phyloP scores from a whole-genome alignment of 2,888 invertebrate species.

The Cloeon dipterum region DNA sequence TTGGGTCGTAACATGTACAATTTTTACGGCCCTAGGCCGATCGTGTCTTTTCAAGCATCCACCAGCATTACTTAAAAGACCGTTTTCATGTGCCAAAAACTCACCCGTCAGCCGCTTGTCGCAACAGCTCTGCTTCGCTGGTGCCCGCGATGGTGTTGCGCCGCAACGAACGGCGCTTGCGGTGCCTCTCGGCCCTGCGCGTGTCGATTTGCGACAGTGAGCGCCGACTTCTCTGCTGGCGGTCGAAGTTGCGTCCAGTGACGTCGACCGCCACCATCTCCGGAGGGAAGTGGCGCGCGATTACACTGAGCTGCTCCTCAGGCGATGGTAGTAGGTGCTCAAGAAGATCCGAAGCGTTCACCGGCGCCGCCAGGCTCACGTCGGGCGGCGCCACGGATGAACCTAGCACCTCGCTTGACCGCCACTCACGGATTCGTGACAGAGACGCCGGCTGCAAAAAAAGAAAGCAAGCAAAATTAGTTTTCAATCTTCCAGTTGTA shows the following conservation, averaged over 20 bases:
- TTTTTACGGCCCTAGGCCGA: too few relatives aligned
- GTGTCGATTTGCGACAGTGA: conserved; percentile 41
- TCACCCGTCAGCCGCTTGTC: background rate
- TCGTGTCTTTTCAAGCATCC: too few relatives aligned
- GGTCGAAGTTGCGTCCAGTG: conserved; percentile 65
- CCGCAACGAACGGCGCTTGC: conserved; percentile 37
- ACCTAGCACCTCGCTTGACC: conserved; percentile 57
- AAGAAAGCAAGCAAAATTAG: too few relatives aligned
- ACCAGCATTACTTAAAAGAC: too few relatives aligned
- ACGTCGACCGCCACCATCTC: conserved; percentile 76
- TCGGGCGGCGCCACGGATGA: conserved; percentile 18
- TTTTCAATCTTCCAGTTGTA: too few relatives aligned
- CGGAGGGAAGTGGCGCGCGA: conserved; percentile 65
- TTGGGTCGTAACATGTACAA: too few relatives aligned
- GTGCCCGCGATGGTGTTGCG: conserved; percentile 80
- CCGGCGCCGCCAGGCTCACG: conserved; percentile 46
- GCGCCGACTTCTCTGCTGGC: conserved; percentile 68
- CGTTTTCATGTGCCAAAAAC: too few relatives aligned
- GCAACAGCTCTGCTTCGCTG: conserved; percentile 62
- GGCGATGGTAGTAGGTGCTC: conserved; percentile 70
- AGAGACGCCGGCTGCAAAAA: conserved; percentile 55
- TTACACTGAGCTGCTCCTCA: conserved; percentile 61
- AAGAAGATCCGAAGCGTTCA: conserved; percentile 19
- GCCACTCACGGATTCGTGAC: conserved; percentile 63
- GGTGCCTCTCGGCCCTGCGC: conserved; percentile 3